These are phyloP conservation scores for Bothrops jararaca DNA, from an alignment of 2,113 vertebrate genomes.

Conservation along the genomic window DNA sequence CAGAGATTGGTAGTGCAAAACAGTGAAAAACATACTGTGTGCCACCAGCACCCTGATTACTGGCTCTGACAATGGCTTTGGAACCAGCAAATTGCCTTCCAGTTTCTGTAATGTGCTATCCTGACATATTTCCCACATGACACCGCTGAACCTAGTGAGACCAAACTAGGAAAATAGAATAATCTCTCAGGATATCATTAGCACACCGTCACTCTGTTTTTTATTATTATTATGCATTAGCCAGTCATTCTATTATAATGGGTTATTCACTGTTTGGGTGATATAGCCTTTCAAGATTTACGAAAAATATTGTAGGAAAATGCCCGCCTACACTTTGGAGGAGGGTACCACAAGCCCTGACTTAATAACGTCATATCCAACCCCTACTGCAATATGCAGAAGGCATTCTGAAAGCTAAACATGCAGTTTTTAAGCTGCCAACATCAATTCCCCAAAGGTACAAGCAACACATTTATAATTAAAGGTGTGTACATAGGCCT, in stretches of 20 bases:
- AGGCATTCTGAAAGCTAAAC: background rate
- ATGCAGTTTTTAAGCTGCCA: background rate
- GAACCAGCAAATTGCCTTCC: background rate
- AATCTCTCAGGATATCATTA: background rate
- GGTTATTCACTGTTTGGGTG: background rate
- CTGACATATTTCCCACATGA: background rate
- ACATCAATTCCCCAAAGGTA: background rate
- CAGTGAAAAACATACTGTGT: background rate
- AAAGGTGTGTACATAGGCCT: background rate
- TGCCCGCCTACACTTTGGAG: background rate
- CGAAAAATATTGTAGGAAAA: background rate
- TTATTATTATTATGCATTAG: background rate
- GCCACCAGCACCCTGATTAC: background rate
- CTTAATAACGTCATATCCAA: background rate
- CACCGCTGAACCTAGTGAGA: background rate
- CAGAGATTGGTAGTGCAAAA: background rate
- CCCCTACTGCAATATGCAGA: background rate
- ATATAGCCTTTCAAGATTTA: no score
- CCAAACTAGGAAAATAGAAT: background rate
- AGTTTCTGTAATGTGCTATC: conserved; percentile 1
- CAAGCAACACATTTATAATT: background rate
- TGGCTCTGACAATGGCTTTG: background rate
- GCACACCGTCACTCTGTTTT: background rate
- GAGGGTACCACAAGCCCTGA: background rate
- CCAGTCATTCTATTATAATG: background rate